Conservation (phyloP, 2,113 vertebrate genomes). For the Mobula hypostoma region DNA sequence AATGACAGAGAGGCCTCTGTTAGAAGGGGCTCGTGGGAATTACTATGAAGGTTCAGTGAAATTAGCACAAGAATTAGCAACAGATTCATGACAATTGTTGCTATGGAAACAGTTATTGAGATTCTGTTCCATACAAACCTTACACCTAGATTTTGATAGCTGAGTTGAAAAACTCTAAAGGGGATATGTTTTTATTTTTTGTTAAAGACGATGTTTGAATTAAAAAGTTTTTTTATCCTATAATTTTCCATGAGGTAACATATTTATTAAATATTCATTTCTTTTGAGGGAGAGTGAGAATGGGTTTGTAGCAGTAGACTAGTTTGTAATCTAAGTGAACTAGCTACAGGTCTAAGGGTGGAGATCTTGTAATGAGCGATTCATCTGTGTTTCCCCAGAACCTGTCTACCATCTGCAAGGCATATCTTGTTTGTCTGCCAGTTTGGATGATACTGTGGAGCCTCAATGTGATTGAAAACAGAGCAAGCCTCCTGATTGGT, state of each 20-base stretch:
- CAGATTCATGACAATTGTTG: slow-evolving; percentile 9
- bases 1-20: background rate
- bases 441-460: too few species aligned
- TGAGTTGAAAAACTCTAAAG: background rate
- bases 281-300: background rate
- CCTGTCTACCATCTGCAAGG: too few species aligned
- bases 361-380: too few species aligned
- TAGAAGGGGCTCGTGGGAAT: background rate
- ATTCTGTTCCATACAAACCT: background rate
- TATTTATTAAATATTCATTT: background rate
- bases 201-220: background rate
- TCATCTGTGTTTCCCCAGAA: too few species aligned
- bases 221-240: background rate
- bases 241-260: background rate
- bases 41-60: background rate
- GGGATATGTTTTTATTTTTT: background rate
- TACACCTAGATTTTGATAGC: background rate
- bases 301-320: background rate
- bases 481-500: too few species aligned
- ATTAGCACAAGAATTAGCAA: slow-evolving; percentile 19
- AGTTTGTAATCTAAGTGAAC: background rate
- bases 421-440: too few species aligned
- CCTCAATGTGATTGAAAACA: too few species aligned
- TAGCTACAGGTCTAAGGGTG: too few species aligned
- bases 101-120: background rate